Conservation (phyloP, 2,113 vertebrate species). For the Cottus gobio region DNA sequence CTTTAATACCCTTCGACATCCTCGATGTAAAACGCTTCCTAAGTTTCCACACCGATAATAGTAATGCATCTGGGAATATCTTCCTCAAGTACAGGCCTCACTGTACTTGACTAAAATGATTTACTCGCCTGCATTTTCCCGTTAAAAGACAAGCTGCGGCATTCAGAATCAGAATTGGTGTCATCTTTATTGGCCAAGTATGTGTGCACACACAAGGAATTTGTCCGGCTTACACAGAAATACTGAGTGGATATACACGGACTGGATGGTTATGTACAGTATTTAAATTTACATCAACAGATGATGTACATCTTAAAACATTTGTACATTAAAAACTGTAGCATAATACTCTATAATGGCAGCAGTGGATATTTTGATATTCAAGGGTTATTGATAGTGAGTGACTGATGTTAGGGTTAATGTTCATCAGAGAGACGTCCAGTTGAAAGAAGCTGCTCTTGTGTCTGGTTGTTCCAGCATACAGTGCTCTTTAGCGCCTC, state of each 20-base stretch:
- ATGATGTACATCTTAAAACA: not conserved
- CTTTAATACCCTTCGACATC: conserved; percentile 37
- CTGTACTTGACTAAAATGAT: not conserved
- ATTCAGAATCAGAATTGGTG: not conserved
- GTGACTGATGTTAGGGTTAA: not conserved
- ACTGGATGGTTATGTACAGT: not conserved
- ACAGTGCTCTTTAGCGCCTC: not conserved
- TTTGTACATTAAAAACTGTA: not conserved
- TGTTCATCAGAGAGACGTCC: not conserved
- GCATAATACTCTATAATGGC: not conserved
- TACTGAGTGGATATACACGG: not conserved
- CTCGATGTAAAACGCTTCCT: conserved; percentile 40
- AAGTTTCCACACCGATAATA: conserved; percentile 38
- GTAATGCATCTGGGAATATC: conserved; percentile 31
- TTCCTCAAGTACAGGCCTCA: not conserved
- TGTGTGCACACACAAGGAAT: not conserved
- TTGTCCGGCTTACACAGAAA: not conserved
- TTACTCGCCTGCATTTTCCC: not conserved
- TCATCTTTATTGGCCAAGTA: not conserved
- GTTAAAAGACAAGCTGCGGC: not conserved
- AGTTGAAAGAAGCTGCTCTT: not conserved
- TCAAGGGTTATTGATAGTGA: not conserved
- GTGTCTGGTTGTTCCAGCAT: not conserved
- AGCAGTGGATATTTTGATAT: not conserved
- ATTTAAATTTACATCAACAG: not conserved